phyloP scores from a whole-genome alignment of 2,797 vertebrate genomes.

The Amazona ochrocephala region DNA sequence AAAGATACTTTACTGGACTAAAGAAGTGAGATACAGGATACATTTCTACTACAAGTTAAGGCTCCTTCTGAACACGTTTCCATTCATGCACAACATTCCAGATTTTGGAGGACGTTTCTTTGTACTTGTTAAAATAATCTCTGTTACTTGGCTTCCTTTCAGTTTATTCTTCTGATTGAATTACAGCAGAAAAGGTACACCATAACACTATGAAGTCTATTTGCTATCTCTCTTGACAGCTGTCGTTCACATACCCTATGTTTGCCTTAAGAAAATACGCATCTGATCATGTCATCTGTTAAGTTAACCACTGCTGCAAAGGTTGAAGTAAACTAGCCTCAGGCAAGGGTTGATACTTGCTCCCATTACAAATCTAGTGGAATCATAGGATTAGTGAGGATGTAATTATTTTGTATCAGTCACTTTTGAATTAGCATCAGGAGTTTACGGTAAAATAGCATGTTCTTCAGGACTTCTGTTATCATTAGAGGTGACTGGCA shows the following conservation, averaged over 20 bases:
- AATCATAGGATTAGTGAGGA: neutral
- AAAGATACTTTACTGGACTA: neutral
- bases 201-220: neutral
- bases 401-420: neutral
- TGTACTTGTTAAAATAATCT: neutral
- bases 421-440: neutral
- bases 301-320: neutral
- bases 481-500: neutral
- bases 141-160: neutral
- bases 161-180: neutral
- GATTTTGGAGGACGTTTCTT: neutral
- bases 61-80: neutral
- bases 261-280: conserved; percentile 29
- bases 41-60: neutral
- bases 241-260: conserved; percentile 12
- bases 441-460: neutral
- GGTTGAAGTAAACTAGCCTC: conserved; percentile 18
- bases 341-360: conserved; percentile 18
- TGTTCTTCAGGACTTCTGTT: neutral
- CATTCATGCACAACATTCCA: neutral
- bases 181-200: conserved; percentile 16
- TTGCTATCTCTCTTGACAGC: conserved; percentile 46
- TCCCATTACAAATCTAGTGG: neutral
- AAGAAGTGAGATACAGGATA: neutral
- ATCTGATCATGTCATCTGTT: conserved; percentile 40